Evolutionary conservation across 2,888 invertebrate species (phyloP), one percentile per base, ranked within the genome.

Genomic region (Callyntrura sp.): DNA sequence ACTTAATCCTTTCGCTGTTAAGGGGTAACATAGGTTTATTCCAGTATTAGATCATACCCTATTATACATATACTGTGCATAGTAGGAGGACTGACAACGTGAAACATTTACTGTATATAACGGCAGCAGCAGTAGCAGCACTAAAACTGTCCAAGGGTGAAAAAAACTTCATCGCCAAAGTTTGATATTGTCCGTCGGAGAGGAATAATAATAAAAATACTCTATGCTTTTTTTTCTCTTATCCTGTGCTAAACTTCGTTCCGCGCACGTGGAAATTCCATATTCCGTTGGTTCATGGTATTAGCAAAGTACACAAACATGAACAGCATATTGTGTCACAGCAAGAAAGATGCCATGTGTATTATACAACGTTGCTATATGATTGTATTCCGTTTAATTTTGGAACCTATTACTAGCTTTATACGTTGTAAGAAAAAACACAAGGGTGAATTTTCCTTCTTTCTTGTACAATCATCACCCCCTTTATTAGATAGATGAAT

Each of bases 161-260:
- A 85, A 89, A 89, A 84, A 85, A 89, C 78, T 88, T 89, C 89
- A 89, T 84, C 84, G 85, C 68, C 85, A 84, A 85, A 89, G 79
- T 89, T 89, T 89, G 79, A 89, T 88, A 88, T 79, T 85, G 85
- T 89, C 89, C 89, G 81, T 86, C 81, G 79, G 81, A 85, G 89
- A 85, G 84, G 79, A 89, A 82, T 89, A 89, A n/a, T n/a, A n/a
- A 89, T 89, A 89, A 89, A 89, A 89, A 79, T 85, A 85, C 57
- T 79, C 60, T 85, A 85, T 85, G 85, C 62, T 55, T 86, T 85
- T 85, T 78, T 76, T 76, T 11, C n/a, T 82, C 45, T 45, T 82
- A 45, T 28, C 68, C 48, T 83, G 35, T 79, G 23, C 57, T 60
- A 25, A 43, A 48, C 68, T 79, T 57, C 73, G 25, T 85, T 28